Percentiles rank a stretch among this genome's conserved stretches.
Evolutionary conservation across 1,140 invertebrate genomes (phyloP).

Genomic region (Drosophila mojavensis): DNA sequence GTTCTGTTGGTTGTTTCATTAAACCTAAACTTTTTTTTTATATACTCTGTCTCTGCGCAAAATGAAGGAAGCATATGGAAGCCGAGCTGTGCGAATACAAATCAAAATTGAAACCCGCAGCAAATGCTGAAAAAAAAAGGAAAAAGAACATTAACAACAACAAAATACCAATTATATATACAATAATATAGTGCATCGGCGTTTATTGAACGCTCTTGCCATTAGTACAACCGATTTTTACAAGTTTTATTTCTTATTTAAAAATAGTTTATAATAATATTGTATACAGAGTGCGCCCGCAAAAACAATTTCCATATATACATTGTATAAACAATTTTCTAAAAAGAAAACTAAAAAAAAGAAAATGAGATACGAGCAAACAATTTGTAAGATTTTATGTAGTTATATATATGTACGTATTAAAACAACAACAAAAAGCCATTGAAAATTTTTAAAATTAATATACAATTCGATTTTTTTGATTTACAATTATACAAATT

Average conservation of each 20-base stretch:
- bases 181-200: conserved; percentile 19
- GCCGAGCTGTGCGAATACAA: conserved; percentile 22
- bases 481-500: conserved; percentile 36
- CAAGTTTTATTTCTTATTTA: conserved; percentile 37
- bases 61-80: conserved; percentile 3
- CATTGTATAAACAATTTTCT: conserved; percentile 21
- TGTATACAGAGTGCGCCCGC: conserved; percentile 27
- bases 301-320: conserved; percentile 24
- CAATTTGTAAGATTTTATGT: conserved; percentile 44
- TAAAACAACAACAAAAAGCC: conserved; percentile 42
- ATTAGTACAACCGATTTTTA: conserved; percentile 59
- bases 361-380: conserved; percentile 20
- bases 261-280: conserved; percentile 44
- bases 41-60: conserved; percentile 18
- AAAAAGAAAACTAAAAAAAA: conserved; percentile 9
- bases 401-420: conserved; percentile 36
- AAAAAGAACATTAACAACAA: conserved; percentile 17
- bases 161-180: conserved; percentile 38
- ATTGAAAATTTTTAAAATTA: conserved; percentile 51
- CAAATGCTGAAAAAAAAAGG: conserved; percentile 10
- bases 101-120: not conserved
- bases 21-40: conserved; percentile 1
- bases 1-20: conserved; percentile 40
- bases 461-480: conserved; percentile 35
- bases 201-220: conserved; percentile 17